phyloP scores from a whole-genome alignment of 2,113 vertebrate species.

The Notechis scutatus region DNA sequence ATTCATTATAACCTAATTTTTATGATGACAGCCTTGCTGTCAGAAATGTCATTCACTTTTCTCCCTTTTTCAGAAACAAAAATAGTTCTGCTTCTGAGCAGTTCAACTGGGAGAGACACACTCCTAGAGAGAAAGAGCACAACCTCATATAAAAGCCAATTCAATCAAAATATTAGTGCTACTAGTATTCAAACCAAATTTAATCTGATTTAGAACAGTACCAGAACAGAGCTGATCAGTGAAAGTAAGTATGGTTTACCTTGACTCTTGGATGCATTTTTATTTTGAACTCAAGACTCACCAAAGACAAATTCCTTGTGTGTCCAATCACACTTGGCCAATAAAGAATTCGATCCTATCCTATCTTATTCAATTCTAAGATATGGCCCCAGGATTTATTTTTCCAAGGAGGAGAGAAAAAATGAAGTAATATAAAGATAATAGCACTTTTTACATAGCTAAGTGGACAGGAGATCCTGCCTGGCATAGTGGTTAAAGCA shows the following conservation, averaged over 20 bases:
- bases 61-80: slow-evolving; percentile 14
- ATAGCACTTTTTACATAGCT: background rate
- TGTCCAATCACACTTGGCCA: no score
- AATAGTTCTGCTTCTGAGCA: slow-evolving; percentile 33
- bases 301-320: no score
- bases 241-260: background rate
- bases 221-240: background rate
- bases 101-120: background rate
- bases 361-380: no score
- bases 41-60: slow-evolving; percentile 38
- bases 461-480: background rate
- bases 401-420: background rate
- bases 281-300: slow-evolving; percentile 33
- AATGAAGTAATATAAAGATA: background rate
- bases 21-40: slow-evolving; percentile 49
- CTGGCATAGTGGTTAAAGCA: background rate
- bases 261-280: slow-evolving; percentile 31
- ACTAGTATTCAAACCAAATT: background rate
- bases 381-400: slow-evolving; percentile 12
- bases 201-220: background rate
- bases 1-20: slow-evolving; percentile 62
- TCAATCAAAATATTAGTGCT: background rate
- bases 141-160: background rate
- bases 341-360: no score
- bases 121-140: background rate